Evolutionary conservation across 2,888 invertebrate species (phyloP), one percentile per base, ranked within the genome.

Genomic region (Sarcophaga rosellei): DNA sequence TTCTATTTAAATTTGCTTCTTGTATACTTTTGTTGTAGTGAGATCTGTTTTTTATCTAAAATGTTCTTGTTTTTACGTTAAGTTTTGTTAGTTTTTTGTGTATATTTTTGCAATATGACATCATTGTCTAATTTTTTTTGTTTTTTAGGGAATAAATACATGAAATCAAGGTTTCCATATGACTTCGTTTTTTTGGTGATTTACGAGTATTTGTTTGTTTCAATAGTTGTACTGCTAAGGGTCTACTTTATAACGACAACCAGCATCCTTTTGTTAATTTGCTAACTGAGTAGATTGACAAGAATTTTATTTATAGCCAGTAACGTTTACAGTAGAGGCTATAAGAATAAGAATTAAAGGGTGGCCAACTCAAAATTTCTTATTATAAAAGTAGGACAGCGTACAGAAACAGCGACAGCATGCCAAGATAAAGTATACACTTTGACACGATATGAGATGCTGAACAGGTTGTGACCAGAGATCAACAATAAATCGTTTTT

Each of bases 21-120:
- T n/a, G n/a, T n/a, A n/a, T n/a, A n/a, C n/a, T n/a, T 10, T 20
- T 17, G 11, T 44, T 79, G n/a, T 4, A 35, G 44, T 61, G n/a
- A 11, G 10, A n/a, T 66, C 44, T n/a, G 66, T 66, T 45, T 75
- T 75, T 81, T 75, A 81, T 69, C 69, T 70, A 20, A 70, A 76
- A 70, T 65, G 59, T 81, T 82, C 10, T 70, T 35, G 2, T 35
- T 35, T 63, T 63, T 63, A 45, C 45, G 53, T 15, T 62, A n/a
- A 20, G 45, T 57, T 72, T 53, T 53, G 12, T 53, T 53, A 15
- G 4, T 53, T 17, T 53, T 65, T 66, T 70, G 78, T 35, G 47
- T 20, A 23, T 47, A 70, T 78, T 72, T 70, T 63, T 57, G 57
- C 44, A n/a, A 79, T 53, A 63, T 79, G 79, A 79, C 20, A 63